phyloP scores from a whole-genome alignment of 2,797 vertebrate genomes.

The Phalanger gymnotis region DNA sequence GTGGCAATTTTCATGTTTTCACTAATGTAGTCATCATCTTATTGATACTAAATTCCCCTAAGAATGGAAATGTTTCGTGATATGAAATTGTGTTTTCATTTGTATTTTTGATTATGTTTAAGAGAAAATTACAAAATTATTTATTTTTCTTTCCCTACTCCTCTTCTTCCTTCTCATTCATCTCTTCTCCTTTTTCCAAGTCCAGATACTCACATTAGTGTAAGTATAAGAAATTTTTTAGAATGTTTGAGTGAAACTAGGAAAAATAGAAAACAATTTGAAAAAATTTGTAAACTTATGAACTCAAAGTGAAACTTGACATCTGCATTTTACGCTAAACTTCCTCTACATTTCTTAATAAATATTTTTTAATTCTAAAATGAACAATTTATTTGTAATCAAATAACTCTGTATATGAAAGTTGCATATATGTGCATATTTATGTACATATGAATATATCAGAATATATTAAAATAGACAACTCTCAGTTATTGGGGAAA shows the following conservation, averaged over 20 bases:
- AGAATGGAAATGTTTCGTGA: neutral
- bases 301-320: neutral
- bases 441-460: too few species aligned
- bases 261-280: neutral
- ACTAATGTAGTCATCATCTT: neutral
- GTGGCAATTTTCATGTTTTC: neutral
- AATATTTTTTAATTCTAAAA: slow-evolving; percentile 16
- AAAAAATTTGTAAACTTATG: neutral
- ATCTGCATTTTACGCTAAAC: neutral
- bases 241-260: slow-evolving; percentile 8
- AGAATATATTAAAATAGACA: neutral
- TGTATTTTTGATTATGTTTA: neutral
- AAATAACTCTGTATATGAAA: neutral
- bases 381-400: neutral
- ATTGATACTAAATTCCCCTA: neutral
- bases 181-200: neutral
- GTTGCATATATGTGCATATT: neutral
- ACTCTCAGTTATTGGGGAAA: neutral
- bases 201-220: neutral
- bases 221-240: neutral
- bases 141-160: neutral
- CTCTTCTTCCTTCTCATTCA: neutral
- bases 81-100: neutral
- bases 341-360: neutral
- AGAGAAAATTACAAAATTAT: neutral